Evolutionary conservation across 2,888 invertebrate species (phyloP), one percentile per base, ranked within the genome.

Genomic region (Corythucha ciliata): DNA sequence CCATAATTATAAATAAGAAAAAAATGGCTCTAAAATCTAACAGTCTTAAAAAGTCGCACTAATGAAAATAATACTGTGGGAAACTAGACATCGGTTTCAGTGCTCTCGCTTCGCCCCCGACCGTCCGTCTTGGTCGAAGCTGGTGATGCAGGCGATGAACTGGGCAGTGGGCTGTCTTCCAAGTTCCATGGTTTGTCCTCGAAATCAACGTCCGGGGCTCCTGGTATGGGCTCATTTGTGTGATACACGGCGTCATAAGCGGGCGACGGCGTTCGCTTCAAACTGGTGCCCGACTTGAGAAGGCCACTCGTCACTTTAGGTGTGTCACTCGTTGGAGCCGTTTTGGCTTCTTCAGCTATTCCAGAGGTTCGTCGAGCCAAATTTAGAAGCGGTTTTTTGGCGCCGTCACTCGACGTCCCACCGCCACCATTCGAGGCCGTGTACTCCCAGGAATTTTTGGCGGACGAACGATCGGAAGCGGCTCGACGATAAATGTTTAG

Each of bases 161-260:
- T n/a, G 29, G 29, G 29, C 29, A 29, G n/a, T 29, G 29, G 8
- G 29, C 29, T 29, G 66, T 77, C 71, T 60, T 71, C 78, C 48
- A 85, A 69, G 66, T 85, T 85, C 80, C 83, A 83, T 55, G 78
- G 77, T 68, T 86, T 86, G 59, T 83, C 81, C 60, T 84, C 84
- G 70, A 88, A 88, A 55, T 84, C 83, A 61, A 80, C 75, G 2
- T 47, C 34, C 74, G 33, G 89, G 86, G 63, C 79, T 77, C 59
- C 77, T 75, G 1, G 78, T 73, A 90, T 69, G 46, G 90, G 90
- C 70, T 91, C 90, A 65, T 87, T 74, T 8, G 90, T 91, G 59
- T 81, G 76, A 68, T 91, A 91, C 46, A 80, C 79, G 68, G 78
- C 81, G 65, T 90, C 89, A 67, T 88, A 90, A 60, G 50, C 42